Base-by-base conservation (phyloP, 23 tunicate genomes). In the Trididemnum nubilum region DNA sequence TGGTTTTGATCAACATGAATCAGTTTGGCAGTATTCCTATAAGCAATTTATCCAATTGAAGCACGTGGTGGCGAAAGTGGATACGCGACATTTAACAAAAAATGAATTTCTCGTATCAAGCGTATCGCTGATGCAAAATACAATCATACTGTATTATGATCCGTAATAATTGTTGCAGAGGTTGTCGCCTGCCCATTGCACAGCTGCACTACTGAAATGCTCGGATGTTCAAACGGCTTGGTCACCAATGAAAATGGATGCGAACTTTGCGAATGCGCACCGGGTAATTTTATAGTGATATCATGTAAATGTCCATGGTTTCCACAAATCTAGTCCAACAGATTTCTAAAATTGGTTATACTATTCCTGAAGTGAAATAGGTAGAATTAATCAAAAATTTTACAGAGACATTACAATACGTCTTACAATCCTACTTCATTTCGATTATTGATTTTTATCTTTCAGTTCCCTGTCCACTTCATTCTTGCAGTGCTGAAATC, bases 241-340 rank as follows among this genome's bases (percentile, higher is more conserved):
- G 82, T 82, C 7, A 66, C 21, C 21, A 76, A 76, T 33, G 88
- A 85, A 76, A 76, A 76, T 34, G 88, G 88, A n/a, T 85, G 88
- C 26, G 82, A 85, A 25, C 25, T 76, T 0, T 85, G 88, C 69
- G 67, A 49, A 76, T 85, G 88, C 18, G 18, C 57, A 9, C 57
- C 15, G 57, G 57, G 57, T 18, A 49, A 9, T 49, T 9, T 9
- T 9, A 49, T 18, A 9, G 12, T 18, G 18, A 49, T 9, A 9
- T 49, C 57, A 49, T 9, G 18, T 18, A 49, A 49, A 49, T 9
- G 12, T 49, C 15, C 18, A 49, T 18, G 18, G 57, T 18, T 49
- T 49, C 18, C 18, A 49, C 57, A 49, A 18, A 12, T 49, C 57
- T 9, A 49, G n/a, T n/a, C n/a, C n/a, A n/a, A n/a, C n/a, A n/a